A percentile compares a stretch with the other conserved stretches of the same genome.
These are phyloP conservation scores for Drosophila dunni DNA, from an alignment of 1,140 invertebrate genomes.

Conservation along the genomic window DNA sequence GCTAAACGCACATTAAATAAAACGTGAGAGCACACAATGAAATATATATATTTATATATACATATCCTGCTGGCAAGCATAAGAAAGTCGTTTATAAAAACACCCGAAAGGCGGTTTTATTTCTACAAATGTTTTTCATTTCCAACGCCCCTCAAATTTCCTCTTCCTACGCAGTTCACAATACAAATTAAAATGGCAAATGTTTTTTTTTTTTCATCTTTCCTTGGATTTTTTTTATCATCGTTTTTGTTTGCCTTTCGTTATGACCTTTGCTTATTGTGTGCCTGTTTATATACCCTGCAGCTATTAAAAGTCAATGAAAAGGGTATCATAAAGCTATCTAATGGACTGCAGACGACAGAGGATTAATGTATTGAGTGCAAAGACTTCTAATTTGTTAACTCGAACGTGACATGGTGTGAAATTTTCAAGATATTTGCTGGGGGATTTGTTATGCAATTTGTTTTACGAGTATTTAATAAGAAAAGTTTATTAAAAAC, in stretches of 20 bases:
- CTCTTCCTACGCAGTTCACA: conserved; percentile 4
- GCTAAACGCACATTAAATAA: conserved; percentile 50
- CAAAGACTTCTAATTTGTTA: conserved; percentile 3
- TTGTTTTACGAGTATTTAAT: neutral
- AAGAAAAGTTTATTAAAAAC: too few relatives aligned
- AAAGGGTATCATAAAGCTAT: conserved; percentile 14
- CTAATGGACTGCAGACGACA: conserved; percentile 2
- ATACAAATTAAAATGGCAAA: conserved; percentile 59
- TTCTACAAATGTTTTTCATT: conserved; percentile 37
- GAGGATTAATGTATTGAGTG: neutral
- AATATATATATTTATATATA: conserved; percentile 16
- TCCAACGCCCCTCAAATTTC: neutral
- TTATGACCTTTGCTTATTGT: conserved; percentile 44
- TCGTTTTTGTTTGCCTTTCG: conserved; percentile 39
- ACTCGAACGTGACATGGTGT: neutral
- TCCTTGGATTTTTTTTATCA: conserved; percentile 8
- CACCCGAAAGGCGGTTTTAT: conserved; percentile 34
- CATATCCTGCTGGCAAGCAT: conserved; percentile 48
- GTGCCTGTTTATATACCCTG: conserved; percentile 26
- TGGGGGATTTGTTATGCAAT: neutral
- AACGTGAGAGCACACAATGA: conserved; percentile 51
- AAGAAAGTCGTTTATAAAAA: conserved; percentile 38
- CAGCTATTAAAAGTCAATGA: conserved; percentile 3
- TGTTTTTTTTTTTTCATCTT: conserved; percentile 21
- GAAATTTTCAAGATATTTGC: neutral